phyloP scores from a whole-genome alignment of 2,797 vertebrate species.

The Heteromormyrus szaboi region DNA sequence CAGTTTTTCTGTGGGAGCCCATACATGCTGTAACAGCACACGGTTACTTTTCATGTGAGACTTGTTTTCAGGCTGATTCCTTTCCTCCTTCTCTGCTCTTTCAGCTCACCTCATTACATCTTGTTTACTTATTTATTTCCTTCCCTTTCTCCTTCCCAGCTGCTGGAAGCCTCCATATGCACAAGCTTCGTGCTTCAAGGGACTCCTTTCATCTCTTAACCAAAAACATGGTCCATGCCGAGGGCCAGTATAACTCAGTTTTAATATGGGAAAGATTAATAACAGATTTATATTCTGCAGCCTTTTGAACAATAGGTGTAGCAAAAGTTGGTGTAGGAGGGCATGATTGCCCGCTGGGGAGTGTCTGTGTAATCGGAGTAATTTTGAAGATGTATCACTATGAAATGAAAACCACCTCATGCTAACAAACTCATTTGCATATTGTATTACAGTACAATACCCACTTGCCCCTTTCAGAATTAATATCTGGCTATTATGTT shows the following conservation, averaged over 20 bases:
- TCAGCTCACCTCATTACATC: slow-evolving; percentile 45
- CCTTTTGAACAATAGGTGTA: slow-evolving; percentile 50
- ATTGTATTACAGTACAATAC: neutral
- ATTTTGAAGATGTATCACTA: slow-evolving; percentile 5
- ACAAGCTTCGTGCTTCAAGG: slow-evolving; percentile 59
- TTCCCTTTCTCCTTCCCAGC: slow-evolving; percentile 60
- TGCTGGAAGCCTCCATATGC: slow-evolving; percentile 55
- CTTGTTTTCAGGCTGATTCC: slow-evolving; percentile 50
- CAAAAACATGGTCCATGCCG: slow-evolving; percentile 43
- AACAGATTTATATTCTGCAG: slow-evolving; percentile 39
- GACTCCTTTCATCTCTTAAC: slow-evolving; percentile 56
- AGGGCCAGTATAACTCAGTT: slow-evolving; percentile 54
- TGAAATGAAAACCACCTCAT: neutral
- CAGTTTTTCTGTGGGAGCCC: neutral
- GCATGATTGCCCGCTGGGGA: slow-evolving; percentile 37
- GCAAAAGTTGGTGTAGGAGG: slow-evolving; percentile 24
- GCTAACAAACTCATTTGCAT: neutral
- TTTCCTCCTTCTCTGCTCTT: slow-evolving; percentile 42
- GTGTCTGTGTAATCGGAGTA: slow-evolving; percentile 32
- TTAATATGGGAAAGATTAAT: slow-evolving; percentile 46
- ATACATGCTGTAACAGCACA: neutral
- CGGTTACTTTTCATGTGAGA: slow-evolving; percentile 44
- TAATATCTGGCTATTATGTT: neutral
- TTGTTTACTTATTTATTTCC: slow-evolving; percentile 52
- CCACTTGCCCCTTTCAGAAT: neutral